Conservation (phyloP, 2,888 invertebrate genomes). For the Drosophila diplacantha region DNA sequence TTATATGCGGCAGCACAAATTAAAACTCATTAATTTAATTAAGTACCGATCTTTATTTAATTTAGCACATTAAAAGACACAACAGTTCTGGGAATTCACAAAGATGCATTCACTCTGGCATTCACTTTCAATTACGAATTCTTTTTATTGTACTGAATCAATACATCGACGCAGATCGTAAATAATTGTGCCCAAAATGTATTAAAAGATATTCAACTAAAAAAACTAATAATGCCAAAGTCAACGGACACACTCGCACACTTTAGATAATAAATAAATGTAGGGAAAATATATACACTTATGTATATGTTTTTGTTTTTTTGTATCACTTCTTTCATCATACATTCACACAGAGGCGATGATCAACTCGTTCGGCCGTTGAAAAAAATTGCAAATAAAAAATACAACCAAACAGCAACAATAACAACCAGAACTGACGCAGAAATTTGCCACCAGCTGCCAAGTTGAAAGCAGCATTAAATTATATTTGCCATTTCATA, state of each 20-base stretch:
- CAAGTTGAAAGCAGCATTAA: constrained; percentile 58
- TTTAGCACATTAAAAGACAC: neutral
- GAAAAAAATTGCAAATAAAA: constrained; percentile 38
- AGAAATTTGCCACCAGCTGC: constrained; percentile 66
- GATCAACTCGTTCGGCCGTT: constrained; percentile 53
- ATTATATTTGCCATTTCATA: constrained; percentile 36
- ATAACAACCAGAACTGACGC: constrained; percentile 50
- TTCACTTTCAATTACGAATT: constrained; percentile 3
- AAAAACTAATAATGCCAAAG: constrained; percentile 56
- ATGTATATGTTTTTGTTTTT: constrained; percentile 54
- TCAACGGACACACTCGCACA: constrained; percentile 49
- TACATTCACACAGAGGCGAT: constrained; percentile 23
- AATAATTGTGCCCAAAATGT: constrained; percentile 38
- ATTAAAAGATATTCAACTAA: constrained; percentile 34
- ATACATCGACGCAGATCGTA: constrained; percentile 9
- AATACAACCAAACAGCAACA: constrained; percentile 19
- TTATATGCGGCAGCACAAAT: neutral
- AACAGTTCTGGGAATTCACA: neutral
- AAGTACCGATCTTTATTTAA: neutral
- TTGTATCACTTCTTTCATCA: constrained; percentile 66
- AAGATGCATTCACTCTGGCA: too few species aligned
- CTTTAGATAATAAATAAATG: constrained; percentile 7
- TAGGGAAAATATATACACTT: constrained; percentile 22
- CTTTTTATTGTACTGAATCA: neutral
- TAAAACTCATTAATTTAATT: neutral